Conservation (phyloP, 2,888 invertebrate species). For the Pyrrhosoma nymphula region DNA sequence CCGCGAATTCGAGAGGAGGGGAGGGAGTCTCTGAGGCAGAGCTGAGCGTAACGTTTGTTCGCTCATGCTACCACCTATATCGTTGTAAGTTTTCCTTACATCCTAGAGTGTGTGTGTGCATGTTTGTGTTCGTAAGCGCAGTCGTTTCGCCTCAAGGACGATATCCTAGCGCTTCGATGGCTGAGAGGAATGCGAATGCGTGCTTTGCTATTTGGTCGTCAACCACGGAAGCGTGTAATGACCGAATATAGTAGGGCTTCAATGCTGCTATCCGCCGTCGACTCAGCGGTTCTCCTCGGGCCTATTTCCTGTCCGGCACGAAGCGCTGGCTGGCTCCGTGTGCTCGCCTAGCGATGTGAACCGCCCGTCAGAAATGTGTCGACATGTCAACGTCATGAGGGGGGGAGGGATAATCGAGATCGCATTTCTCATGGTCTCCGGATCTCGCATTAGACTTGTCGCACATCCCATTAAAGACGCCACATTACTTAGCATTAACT, state of each 20-base stretch:
- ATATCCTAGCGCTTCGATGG: background rate
- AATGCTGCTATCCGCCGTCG: background rate
- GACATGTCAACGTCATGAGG: too few species aligned
- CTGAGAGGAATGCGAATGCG: background rate
- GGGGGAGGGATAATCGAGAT: too few species aligned
- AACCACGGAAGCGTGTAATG: background rate
- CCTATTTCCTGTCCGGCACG: background rate
- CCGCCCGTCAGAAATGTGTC: too few species aligned
- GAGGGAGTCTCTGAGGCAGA: background rate
- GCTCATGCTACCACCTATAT: background rate
- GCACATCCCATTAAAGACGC: too few species aligned
- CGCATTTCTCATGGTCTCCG: too few species aligned
- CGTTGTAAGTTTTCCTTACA: background rate
- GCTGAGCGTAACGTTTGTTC: background rate
- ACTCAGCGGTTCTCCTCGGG: conserved; percentile 2
- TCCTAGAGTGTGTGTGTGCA: too few species aligned
- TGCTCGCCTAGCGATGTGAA: background rate
- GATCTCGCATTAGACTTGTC: too few species aligned
- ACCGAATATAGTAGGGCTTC: background rate
- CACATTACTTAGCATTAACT: too few species aligned
- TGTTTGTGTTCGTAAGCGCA: too few species aligned
- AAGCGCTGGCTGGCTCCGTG: background rate
- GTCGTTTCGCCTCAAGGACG: background rate
- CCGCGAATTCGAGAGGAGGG: background rate
- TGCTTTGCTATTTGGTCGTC: background rate